A percentile compares a stretch with the other conserved stretches of the same genome.
These are phyloP conservation scores for Neopelma chrysocephalum DNA, from an alignment of 2,797 vertebrate genomes.

Conservation along the genomic window DNA sequence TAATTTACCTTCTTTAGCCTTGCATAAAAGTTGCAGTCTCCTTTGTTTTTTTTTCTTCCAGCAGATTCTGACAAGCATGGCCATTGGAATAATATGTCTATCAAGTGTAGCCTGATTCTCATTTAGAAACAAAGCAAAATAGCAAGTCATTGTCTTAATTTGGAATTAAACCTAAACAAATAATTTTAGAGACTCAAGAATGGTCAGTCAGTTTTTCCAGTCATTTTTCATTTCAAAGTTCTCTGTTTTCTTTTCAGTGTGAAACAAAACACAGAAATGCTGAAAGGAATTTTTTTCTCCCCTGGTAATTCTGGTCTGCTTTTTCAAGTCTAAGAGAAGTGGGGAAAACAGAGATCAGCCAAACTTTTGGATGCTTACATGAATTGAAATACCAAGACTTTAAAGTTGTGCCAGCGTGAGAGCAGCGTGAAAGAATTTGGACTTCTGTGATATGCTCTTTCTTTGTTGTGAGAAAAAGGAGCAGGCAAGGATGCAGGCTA, in stretches of 20 bases:
- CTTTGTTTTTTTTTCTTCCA: not conserved
- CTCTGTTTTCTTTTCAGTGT: not conserved
- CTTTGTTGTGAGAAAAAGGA: conserved; percentile 6
- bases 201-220: conserved; percentile 14
- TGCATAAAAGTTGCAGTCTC: not conserved
- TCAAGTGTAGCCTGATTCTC: not conserved
- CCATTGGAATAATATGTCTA: not conserved
- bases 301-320: not conserved
- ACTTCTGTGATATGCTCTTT: not conserved
- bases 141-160: conserved; percentile 19
- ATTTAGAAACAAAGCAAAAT: conserved; percentile 31
- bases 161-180: conserved; percentile 39
- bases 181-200: not conserved
- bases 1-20: conserved; percentile 16
- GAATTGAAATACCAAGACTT: not conserved
- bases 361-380: not conserved
- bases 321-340: not conserved
- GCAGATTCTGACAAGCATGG: not conserved
- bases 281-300: not conserved
- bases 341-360: not conserved
- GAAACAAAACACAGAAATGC: not conserved
- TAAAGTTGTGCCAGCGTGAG: not conserved
- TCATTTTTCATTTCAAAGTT: not conserved
- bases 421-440: not conserved
- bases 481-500: not conserved